Evolutionary conservation across 1,140 invertebrate genomes (phyloP), one percentile per base, ranked within the genome.

Genomic region (Drosophila aff.): DNA sequence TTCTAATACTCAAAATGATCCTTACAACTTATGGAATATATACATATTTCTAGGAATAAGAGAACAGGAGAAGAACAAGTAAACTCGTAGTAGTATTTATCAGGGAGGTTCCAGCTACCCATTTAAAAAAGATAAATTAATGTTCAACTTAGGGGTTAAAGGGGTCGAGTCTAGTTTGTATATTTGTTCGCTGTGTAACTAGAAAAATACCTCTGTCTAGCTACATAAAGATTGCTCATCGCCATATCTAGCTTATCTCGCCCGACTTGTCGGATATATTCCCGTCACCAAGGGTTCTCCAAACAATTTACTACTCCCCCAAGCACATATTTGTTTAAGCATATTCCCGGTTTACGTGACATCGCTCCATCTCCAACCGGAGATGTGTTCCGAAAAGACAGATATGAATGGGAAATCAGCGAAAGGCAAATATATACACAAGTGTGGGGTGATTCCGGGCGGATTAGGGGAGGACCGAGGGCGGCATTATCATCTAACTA

Each of bases 401-500:
- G 62, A 69, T 67, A 67, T 62, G 41, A 67, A 52, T 66, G 66
- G 18, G 21, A 33, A n/a, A 13, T 1, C 31, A 18, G 33, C 36
- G 15, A 38, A 52, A 52, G 26, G 26, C 58, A 60, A 59, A 59
- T 44, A 59, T 16, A 33, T 16, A 43, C 31, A 33, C n/a, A 33
- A 26, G 53, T n/a, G 21, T 40, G 53, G 36, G 53, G 21, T 40
- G 53, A 55, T 40, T 23, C 23, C 40, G 23, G 28, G 23, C 3
- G 63, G 26, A 31, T 31, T 64, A 18, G 31, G 31, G 41, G 31
- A 26, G 60, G 21, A n/a, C 21, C 36, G 41, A 31, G 31, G n/a
- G 26, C 60, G 61, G 41, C 43, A 41, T 64, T 40, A 60, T 64
- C 53, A 60, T 38, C 23, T 68, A 40, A 72, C 52, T 72, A 72